These are phyloP conservation scores for Cerceris ruficornis DNA, from an alignment of 2,888 invertebrate genomes.

Conservation along the genomic window DNA sequence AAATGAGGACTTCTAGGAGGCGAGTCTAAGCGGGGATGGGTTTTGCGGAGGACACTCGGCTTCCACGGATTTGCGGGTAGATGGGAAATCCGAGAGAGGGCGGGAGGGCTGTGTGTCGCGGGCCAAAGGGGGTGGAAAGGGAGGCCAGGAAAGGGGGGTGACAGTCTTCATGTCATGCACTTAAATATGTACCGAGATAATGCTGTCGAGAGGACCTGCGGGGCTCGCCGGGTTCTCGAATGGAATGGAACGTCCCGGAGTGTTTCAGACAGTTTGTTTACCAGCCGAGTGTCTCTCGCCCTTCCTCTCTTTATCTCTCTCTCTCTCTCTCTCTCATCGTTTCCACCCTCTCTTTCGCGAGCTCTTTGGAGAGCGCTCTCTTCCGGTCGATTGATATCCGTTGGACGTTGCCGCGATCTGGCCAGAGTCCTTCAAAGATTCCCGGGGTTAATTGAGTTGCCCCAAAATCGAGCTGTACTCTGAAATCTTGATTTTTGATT, in stretches of 20 bases:
- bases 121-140: constrained; percentile 38
- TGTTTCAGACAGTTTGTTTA: constrained; percentile 81
- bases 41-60: constrained; percentile 62
- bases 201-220: constrained; percentile 74
- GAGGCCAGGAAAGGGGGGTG: constrained; percentile 53
- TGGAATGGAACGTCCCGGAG: constrained; percentile 75
- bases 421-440: not conserved
- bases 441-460: constrained; percentile 18
- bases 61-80: constrained; percentile 56
- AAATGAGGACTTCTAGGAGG: constrained; percentile 78
- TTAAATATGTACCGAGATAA: constrained; percentile 81
- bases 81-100: constrained; percentile 27
- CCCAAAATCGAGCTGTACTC: too few relatives aligned
- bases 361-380: constrained; percentile 48
- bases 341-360: constrained; percentile 48
- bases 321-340: constrained; percentile 23
- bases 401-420: constrained; percentile 46
- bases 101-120: constrained; percentile 33
- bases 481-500: too few relatives aligned
- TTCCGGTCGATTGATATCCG: constrained; percentile 60
- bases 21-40: constrained; percentile 59
- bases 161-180: constrained; percentile 78
- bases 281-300: constrained; percentile 70
- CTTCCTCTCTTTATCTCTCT: constrained; percentile 27
- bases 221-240: constrained; percentile 69